These are phyloP conservation scores for Lepidochitona cinerea DNA, from an alignment of 2,888 invertebrate genomes.

Conservation along the genomic window DNA sequence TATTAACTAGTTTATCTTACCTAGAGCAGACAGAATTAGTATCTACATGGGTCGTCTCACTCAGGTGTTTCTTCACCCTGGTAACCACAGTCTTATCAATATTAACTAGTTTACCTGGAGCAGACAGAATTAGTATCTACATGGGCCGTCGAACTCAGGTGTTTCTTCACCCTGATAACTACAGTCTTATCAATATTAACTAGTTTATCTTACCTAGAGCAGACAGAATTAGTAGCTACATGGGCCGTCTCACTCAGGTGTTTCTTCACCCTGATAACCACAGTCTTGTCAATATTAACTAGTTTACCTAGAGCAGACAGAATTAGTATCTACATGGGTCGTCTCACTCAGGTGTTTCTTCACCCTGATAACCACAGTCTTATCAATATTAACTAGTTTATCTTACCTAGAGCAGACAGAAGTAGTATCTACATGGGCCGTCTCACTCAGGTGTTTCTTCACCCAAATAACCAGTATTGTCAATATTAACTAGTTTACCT, in stretches of 20 bases:
- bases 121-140: slow-evolving; percentile 14
- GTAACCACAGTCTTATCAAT: slow-evolving; percentile 51
- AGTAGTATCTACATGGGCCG: slow-evolving; percentile 11
- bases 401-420: slow-evolving; percentile 24
- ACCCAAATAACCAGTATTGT: slow-evolving; percentile 52
- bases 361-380: slow-evolving; percentile 55
- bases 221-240: slow-evolving; percentile 13
- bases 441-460: slow-evolving; percentile 52
- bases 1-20: slow-evolving; percentile 9
- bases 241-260: slow-evolving; percentile 44
- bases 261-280: slow-evolving; percentile 60
- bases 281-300: slow-evolving; percentile 33
- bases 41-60: slow-evolving; percentile 24
- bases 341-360: slow-evolving; percentile 53
- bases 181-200: slow-evolving; percentile 41
- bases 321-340: slow-evolving; percentile 7
- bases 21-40: slow-evolving; percentile 18
- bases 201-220: slow-evolving; percentile 16
- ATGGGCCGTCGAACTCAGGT: slow-evolving; percentile 39
- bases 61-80: slow-evolving; percentile 58
- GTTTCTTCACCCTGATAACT: slow-evolving; percentile 59
- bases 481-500: slow-evolving; percentile 23
- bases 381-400: slow-evolving; percentile 27
- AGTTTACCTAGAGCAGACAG: slow-evolving; percentile 21
- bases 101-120: slow-evolving; percentile 15